A percentile compares a stretch with the other conserved stretches of the same genome.
phyloP scores from a whole-genome alignment of 1,140 invertebrate species.

The Ceratina australensis region DNA sequence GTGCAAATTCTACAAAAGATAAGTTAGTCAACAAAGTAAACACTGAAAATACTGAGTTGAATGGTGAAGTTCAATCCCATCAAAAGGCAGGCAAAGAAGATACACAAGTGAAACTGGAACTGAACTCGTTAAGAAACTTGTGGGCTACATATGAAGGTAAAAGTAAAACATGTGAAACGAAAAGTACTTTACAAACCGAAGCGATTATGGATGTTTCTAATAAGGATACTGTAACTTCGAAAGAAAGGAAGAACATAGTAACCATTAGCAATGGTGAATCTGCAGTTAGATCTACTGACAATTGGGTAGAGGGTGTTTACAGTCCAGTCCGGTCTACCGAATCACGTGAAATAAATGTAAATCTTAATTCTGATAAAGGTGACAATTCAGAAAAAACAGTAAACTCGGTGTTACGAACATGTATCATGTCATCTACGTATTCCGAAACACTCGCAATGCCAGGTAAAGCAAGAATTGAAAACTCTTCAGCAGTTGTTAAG shows the following conservation, averaged over 20 bases:
- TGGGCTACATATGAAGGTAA: conserved; percentile 57
- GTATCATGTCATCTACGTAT: conserved; percentile 74
- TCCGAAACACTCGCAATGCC: conserved; percentile 73
- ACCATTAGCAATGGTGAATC: conserved; percentile 59
- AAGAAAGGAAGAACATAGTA: conserved; percentile 47
- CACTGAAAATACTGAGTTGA: conserved; percentile 47
- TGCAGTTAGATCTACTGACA: conserved; percentile 64
- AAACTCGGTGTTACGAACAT: conserved; percentile 65
- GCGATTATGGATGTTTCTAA: not conserved
- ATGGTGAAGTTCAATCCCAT: conserved; percentile 59
- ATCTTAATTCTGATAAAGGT: conserved; percentile 23
- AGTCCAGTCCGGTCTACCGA: conserved; percentile 65
- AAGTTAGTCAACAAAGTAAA: conserved; percentile 5
- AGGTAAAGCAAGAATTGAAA: conserved; percentile 54
- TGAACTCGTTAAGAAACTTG: conserved; percentile 62
- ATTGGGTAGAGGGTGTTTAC: conserved; percentile 71
- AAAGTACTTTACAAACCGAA: conserved; percentile 65
- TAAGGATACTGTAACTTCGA: not conserved
- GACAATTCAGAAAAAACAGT: conserved; percentile 40
- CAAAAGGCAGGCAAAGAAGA: conserved; percentile 67
- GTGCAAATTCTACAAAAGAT: conserved; percentile 32
- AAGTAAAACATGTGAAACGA: conserved; percentile 47
- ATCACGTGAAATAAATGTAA: conserved; percentile 66
- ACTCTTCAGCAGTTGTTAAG: conserved; percentile 12
- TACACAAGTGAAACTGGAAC: conserved; percentile 66